These are phyloP conservation scores for Phasianus colchicus DNA, from an alignment of 2,113 vertebrate genomes.

Conservation along the genomic window DNA sequence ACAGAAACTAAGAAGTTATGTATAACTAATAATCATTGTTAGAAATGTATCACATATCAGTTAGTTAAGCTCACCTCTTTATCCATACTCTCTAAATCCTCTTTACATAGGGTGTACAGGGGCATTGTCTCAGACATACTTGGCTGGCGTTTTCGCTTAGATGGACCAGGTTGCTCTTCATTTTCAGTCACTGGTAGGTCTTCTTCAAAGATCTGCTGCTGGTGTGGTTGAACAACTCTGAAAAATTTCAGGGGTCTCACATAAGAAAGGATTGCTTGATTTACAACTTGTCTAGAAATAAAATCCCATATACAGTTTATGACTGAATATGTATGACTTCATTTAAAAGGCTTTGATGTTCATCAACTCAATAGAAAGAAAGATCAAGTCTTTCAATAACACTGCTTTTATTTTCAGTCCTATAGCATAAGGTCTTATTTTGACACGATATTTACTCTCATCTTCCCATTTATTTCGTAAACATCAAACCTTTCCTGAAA, in stretches of 20 bases:
- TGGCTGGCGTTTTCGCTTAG: conserved; percentile 89
- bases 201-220: conserved; percentile 78
- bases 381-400: not conserved
- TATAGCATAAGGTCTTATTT: not conserved
- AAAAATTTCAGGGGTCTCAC: conserved; percentile 50
- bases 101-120: conserved; percentile 95
- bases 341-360: not conserved
- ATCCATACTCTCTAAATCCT: conserved; percentile 98
- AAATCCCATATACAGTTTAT: not conserved
- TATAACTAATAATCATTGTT: not conserved
- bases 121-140: conserved; percentile 98
- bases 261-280: conserved; percentile 31
- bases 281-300: conserved; percentile 9
- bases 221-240: conserved; percentile 86
- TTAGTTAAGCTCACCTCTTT: conserved; percentile 87
- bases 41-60: not conserved
- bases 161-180: conserved; percentile 88
- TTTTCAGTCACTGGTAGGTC: conserved; percentile 72
- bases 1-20: not conserved
- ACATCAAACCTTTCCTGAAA: not conserved
- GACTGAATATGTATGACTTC: rapidly evolving
- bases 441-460: not conserved
- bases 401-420: not conserved
- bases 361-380: not conserved
- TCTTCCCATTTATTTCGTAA: not conserved